Percentiles rank a stretch among this genome's conserved stretches.
Evolutionary conservation across 1,140 invertebrate species (phyloP).

Genomic region (Drosophila rhopaloa): DNA sequence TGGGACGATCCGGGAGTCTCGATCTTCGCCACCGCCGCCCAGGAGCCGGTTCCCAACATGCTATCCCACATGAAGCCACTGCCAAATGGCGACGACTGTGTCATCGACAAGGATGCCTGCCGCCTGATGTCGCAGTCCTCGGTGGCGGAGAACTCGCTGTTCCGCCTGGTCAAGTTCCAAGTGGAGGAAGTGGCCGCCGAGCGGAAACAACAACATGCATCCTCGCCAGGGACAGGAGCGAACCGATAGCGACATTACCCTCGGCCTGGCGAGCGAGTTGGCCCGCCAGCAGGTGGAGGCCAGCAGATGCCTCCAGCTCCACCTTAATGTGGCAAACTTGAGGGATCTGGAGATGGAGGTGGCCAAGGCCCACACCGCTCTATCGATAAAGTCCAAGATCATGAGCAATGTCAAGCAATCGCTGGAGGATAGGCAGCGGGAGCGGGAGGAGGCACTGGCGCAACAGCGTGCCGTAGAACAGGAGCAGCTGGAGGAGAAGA

Average conservation of each 20-base stretch:
- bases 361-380: constrained; percentile 46
- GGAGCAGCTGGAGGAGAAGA: constrained; percentile 37
- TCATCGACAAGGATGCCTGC: constrained; percentile 37
- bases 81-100: constrained; percentile 7
- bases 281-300: constrained; percentile 34
- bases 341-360: constrained; percentile 50
- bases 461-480: constrained; percentile 11
- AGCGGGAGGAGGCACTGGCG: constrained; percentile 36
- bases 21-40: constrained; percentile 52
- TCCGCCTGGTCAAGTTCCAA: constrained; percentile 45
- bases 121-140: constrained; percentile 17
- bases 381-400: constrained; percentile 42
- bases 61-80: constrained; percentile 30
- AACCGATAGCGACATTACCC: constrained; percentile 19
- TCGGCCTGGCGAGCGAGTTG: constrained; percentile 33
- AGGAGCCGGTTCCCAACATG: constrained; percentile 59
- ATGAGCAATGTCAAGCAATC: not conserved
- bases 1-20: constrained; percentile 57
- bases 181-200: constrained; percentile 60
- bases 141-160: constrained; percentile 16
- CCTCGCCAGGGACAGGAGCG: constrained; percentile 31
- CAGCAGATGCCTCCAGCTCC: constrained; percentile 38
- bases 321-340: constrained; percentile 31
- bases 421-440: constrained; percentile 2
- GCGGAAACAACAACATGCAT: constrained; percentile 33